Conservation (phyloP, 2,113 vertebrate species). For the Hepsetus odoe region DNA sequence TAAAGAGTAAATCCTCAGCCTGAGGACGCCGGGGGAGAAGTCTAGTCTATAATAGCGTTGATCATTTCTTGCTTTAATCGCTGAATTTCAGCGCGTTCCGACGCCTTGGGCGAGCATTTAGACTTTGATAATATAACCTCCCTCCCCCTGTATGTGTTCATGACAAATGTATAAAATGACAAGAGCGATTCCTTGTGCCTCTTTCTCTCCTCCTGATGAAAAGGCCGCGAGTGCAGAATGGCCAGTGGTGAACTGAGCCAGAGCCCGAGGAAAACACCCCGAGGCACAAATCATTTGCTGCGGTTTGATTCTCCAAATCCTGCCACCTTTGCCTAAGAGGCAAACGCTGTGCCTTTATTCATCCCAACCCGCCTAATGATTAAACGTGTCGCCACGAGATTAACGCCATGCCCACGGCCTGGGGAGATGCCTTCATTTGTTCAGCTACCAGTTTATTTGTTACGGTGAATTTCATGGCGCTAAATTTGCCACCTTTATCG, state of each 20-base stretch:
- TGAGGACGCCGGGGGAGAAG: constrained; percentile 72
- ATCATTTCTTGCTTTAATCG: constrained; percentile 80
- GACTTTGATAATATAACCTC: constrained; percentile 94
- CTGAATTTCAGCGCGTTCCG: constrained; percentile 82
- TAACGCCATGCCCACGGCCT: constrained; percentile 77
- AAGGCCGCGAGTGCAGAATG: constrained; percentile 78
- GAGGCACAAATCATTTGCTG: constrained; percentile 75
- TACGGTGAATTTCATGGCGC: constrained; percentile 79
- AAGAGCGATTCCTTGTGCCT: constrained; percentile 68
- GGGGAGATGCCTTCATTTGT: constrained; percentile 80
- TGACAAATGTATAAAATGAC: constrained; percentile 80
- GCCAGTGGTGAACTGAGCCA: constrained; percentile 75
- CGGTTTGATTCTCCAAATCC: constrained; percentile 73
- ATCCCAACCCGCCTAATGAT: constrained; percentile 81
- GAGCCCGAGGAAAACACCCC: constrained; percentile 74
- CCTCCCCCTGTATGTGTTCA: constrained; percentile 71
- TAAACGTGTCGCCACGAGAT: constrained; percentile 94
- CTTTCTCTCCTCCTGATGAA: constrained; percentile 80
- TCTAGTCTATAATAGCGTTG: constrained; percentile 73
- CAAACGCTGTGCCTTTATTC: constrained; percentile 80
- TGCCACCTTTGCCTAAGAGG: constrained; percentile 66
- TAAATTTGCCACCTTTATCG: constrained; percentile 71
- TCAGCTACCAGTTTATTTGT: constrained; percentile 81
- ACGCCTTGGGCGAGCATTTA: constrained; percentile 83
- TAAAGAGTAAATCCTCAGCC: constrained; percentile 79